Evolutionary conservation across 2,797 vertebrate genomes (phyloP).

Genomic region (Crax fasciolata): DNA sequence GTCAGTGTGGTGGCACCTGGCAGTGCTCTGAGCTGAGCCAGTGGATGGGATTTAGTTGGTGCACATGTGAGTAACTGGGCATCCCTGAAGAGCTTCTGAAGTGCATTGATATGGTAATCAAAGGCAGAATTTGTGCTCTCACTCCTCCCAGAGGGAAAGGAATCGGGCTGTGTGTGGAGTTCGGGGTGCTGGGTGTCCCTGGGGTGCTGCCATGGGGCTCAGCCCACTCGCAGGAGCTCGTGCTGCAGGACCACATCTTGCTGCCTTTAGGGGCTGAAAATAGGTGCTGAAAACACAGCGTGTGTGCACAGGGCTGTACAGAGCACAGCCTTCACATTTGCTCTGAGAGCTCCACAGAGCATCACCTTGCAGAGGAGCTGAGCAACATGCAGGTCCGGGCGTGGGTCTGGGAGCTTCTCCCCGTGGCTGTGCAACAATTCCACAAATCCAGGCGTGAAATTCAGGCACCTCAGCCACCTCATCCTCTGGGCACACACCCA

Average conservation of each 20-base stretch:
- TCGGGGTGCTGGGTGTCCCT: not conserved
- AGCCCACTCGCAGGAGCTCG: not conserved
- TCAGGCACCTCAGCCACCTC: too few species aligned
- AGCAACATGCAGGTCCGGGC: rapidly evolving
- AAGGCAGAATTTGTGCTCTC: not conserved
- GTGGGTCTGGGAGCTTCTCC: rapidly evolving
- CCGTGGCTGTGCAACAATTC: rapidly evolving
- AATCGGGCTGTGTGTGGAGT: not conserved
- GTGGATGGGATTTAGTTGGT: not conserved
- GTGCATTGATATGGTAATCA: not conserved
- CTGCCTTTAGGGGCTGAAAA: not conserved
- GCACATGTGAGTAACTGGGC: not conserved
- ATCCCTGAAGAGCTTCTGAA: not conserved
- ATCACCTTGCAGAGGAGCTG: not conserved
- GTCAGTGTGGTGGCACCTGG: not conserved
- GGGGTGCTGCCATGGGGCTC: not conserved
- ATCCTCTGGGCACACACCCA: not conserved
- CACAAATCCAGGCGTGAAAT: too few species aligned
- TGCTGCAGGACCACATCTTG: not conserved
- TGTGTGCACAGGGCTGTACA: not conserved
- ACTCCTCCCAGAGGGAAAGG: not conserved
- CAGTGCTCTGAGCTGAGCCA: not conserved
- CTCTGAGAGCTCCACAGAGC: not conserved
- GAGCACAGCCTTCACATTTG: not conserved
- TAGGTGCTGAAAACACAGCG: too few species aligned